Percentiles rank a stretch among this genome's conserved stretches.
Conservation (phyloP, 2,888 invertebrate genomes). For the Euplagia quadripunctaria region DNA sequence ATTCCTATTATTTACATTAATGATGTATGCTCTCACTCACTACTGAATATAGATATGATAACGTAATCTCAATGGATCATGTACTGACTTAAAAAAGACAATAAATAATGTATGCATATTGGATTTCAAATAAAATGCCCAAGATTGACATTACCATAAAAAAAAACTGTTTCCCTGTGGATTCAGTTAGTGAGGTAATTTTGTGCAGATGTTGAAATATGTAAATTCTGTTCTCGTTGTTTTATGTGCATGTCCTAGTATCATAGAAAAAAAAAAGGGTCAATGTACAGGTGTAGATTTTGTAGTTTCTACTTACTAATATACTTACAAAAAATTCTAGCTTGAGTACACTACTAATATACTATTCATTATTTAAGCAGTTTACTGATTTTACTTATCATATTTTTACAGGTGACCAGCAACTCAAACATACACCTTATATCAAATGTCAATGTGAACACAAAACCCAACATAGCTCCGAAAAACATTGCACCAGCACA, state of each 20-base stretch:
- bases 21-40: too few relatives aligned
- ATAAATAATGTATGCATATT: too few relatives aligned
- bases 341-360: background rate
- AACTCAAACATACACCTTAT: constrained; percentile 80
- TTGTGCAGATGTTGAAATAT: too few relatives aligned
- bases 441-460: constrained; percentile 76
- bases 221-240: background rate
- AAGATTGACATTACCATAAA: too few relatives aligned
- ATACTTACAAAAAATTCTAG: background rate
- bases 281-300: background rate
- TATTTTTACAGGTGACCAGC: constrained; percentile 76
- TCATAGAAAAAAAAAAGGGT: background rate
- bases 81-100: too few relatives aligned
- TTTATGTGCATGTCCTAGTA: background rate
- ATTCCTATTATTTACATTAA: too few relatives aligned
- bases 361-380: background rate
- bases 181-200: background rate
- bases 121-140: too few relatives aligned
- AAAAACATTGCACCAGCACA: constrained; percentile 65
- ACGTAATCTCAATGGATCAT: too few relatives aligned
- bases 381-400: background rate
- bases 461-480: constrained; percentile 79
- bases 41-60: too few relatives aligned
- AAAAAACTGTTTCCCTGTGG: background rate
- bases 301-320: background rate